Evolutionary conservation across 2,888 invertebrate species (phyloP).

Genomic region (Heliconius erato): DNA sequence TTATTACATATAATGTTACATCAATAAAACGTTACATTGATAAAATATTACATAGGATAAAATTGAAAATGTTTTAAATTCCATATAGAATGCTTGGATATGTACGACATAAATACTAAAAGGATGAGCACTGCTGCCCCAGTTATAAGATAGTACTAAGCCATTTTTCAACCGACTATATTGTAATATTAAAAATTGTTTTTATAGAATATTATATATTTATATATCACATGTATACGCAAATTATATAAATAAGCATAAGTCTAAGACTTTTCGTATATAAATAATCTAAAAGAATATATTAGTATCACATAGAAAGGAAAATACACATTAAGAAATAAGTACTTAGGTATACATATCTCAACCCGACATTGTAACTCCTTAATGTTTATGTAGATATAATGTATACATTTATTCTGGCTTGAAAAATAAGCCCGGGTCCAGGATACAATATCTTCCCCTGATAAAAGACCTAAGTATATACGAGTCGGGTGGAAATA

Average conservation of each 20-base stretch:
- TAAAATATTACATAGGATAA: conserved; percentile 4
- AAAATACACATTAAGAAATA: conserved; percentile 3
- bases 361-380: neutral
- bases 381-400: neutral
- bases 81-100: neutral
- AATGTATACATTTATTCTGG: neutral
- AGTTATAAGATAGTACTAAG: neutral
- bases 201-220: neutral
- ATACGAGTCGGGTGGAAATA: neutral
- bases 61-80: conserved; percentile 4
- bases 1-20: conserved; percentile 3
- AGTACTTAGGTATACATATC: neutral
- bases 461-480: neutral
- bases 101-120: conserved; percentile 2
- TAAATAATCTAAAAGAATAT: conserved; percentile 4
- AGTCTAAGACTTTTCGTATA: neutral
- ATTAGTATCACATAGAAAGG: conserved; percentile 10
- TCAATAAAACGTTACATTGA: conserved; percentile 7
- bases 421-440: neutral
- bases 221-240: neutral
- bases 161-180: neutral
- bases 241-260: conserved; percentile 7
- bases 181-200: neutral
- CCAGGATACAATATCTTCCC: neutral
- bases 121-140: neutral